phyloP scores from a whole-genome alignment of 2,113 vertebrate species.

The Crypturellus undulatus region DNA sequence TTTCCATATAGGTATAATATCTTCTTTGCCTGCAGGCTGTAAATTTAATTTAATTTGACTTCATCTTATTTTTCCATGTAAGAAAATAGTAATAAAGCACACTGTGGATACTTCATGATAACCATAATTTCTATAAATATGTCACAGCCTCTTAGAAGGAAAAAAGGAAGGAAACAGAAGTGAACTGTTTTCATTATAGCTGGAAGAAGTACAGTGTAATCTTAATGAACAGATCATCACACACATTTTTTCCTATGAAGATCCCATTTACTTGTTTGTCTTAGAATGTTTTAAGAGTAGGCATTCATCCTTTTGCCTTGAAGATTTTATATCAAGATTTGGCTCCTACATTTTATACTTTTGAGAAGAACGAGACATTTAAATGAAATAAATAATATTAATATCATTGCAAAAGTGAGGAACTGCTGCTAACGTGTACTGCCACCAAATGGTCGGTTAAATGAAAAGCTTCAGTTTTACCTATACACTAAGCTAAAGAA shows the following conservation, averaged over 20 bases:
- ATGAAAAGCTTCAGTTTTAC: constrained; percentile 42
- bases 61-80: background rate
- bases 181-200: background rate
- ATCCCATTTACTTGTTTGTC: background rate
- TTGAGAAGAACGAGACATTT: background rate
- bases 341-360: background rate
- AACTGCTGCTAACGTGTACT: constrained; percentile 64
- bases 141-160: background rate
- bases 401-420: background rate
- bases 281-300: background rate
- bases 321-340: background rate
- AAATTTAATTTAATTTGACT: background rate
- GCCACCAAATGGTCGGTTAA: constrained; percentile 76
- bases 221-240: background rate
- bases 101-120: background rate
- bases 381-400: background rate
- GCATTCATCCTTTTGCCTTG: background rate
- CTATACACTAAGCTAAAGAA: background rate
- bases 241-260: background rate
- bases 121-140: background rate
- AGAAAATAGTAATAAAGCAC: background rate
- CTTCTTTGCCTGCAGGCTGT: background rate
- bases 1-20: background rate
- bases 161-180: background rate
- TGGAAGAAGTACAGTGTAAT: background rate